These are phyloP conservation scores for Stenchaetothrips biformis DNA, from an alignment of 2,888 invertebrate genomes.

Conservation along the genomic window DNA sequence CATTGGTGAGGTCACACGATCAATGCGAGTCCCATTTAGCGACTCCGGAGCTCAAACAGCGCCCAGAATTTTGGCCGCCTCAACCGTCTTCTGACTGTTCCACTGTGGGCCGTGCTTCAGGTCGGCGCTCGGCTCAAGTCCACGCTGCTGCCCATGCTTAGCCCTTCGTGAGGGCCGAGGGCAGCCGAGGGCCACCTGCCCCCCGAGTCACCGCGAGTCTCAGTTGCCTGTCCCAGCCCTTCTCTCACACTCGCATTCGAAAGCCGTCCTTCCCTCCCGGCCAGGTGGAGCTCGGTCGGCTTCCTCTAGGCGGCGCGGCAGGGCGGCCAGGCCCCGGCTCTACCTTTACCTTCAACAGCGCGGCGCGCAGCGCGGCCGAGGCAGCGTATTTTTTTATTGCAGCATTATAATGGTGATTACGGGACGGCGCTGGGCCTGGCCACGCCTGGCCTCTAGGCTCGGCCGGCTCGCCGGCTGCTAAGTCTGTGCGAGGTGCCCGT, in stretches of 20 bases:
- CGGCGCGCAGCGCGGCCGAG: background rate
- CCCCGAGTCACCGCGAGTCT: background rate
- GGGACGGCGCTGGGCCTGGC: background rate
- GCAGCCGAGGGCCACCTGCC: background rate
- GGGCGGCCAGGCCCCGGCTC: background rate
- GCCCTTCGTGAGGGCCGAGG: background rate
- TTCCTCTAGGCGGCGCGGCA: too few species aligned
- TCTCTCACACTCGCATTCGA: background rate
- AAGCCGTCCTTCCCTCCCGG: background rate
- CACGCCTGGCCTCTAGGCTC: background rate
- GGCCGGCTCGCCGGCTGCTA: too few species aligned
- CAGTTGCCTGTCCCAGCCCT: background rate
- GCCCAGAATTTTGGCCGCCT: too few species aligned
- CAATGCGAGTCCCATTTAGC: too few species aligned
- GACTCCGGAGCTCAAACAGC: too few species aligned
- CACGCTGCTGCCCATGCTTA: too few species aligned
- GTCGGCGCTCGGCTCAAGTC: background rate
- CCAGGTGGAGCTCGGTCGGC: too few species aligned
- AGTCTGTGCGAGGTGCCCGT: too few species aligned
- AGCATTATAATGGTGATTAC: slow-evolving; percentile 20
- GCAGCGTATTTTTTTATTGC: slow-evolving; percentile 10
- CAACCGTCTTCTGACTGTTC: too few species aligned
- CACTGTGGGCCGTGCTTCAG: background rate
- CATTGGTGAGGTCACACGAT: too few species aligned
- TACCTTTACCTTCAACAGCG: background rate